Conservation (phyloP, 2,113 vertebrate species). For the Pachycephala philippinensis region DNA sequence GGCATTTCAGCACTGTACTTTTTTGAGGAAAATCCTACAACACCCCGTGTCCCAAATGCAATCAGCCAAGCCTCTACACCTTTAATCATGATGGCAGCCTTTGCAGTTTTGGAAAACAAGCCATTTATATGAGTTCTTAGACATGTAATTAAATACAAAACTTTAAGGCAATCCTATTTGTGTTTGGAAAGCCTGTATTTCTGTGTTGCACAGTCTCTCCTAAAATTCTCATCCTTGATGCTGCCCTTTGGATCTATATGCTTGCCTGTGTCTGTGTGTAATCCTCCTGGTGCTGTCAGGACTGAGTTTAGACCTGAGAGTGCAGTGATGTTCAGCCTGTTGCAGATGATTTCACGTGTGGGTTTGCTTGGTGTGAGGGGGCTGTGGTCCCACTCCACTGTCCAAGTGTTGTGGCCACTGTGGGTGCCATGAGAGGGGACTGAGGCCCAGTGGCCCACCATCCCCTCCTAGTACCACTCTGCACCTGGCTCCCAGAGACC, state of each 20-base stretch:
- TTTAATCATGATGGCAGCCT: neutral
- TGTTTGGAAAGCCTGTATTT: neutral
- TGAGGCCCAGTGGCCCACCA: neutral
- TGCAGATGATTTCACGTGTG: neutral
- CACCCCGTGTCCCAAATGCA: neutral
- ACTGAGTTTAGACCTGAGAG: neutral
- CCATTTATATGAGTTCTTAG: neutral
- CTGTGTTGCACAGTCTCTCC: neutral
- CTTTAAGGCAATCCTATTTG: neutral
- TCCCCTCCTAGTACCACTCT: neutral
- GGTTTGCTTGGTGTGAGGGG: neutral
- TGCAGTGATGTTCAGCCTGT: accelerated
- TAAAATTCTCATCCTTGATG: neutral
- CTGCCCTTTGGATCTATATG: neutral
- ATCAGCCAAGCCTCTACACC: neutral
- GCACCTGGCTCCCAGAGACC: neutral
- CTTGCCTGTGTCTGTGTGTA: neutral
- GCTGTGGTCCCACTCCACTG: neutral
- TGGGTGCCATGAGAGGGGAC: neutral
- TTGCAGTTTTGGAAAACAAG: neutral
- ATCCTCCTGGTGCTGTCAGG: neutral
- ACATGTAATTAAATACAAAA: neutral
- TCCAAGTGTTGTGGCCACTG: neutral
- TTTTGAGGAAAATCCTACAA: neutral
- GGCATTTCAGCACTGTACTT: neutral